These are phyloP conservation scores for Trimorus sp. DNA, from an alignment of 2,888 invertebrate genomes.

Conservation along the genomic window DNA sequence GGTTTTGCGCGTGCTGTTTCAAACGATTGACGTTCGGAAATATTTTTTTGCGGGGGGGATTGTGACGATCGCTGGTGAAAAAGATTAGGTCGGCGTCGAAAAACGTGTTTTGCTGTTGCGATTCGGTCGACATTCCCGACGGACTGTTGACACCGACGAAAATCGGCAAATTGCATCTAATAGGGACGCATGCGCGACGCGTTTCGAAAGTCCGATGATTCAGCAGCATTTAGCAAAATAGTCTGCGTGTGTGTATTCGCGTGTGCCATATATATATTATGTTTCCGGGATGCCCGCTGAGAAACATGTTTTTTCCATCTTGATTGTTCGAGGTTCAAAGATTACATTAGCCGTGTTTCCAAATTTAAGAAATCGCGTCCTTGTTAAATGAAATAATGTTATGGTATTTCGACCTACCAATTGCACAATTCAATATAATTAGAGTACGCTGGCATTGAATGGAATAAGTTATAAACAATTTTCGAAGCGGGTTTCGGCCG, in stretches of 20 bases:
- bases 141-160: slow-evolving; percentile 12
- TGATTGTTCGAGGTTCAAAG: slow-evolving; percentile 47
- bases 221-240: slow-evolving; percentile 40
- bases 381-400: slow-evolving; percentile 46
- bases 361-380: slow-evolving; percentile 50
- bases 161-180: slow-evolving; percentile 18
- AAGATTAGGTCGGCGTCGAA: too few relatives aligned
- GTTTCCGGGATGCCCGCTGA: slow-evolving; percentile 60
- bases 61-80: too few relatives aligned
- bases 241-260: slow-evolving; percentile 2
- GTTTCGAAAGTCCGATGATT: slow-evolving; percentile 37
- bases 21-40: not conserved
- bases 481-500: not conserved
- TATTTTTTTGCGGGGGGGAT: too few relatives aligned
- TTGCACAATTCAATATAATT: slow-evolving; percentile 35
- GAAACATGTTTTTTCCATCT: slow-evolving; percentile 51
- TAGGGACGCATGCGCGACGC: slow-evolving; percentile 7
- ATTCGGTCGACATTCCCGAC: not conserved
- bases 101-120: too few relatives aligned
- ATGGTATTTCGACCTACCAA: slow-evolving; percentile 35
- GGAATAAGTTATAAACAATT: slow-evolving; percentile 11
- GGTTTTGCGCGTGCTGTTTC: too few relatives aligned
- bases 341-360: slow-evolving; percentile 50
- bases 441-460: slow-evolving; percentile 34
- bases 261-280: slow-evolving; percentile 42